Evolutionary conservation across 2,113 vertebrate species (phyloP).

Genomic region (Ciconia boyciana): DNA sequence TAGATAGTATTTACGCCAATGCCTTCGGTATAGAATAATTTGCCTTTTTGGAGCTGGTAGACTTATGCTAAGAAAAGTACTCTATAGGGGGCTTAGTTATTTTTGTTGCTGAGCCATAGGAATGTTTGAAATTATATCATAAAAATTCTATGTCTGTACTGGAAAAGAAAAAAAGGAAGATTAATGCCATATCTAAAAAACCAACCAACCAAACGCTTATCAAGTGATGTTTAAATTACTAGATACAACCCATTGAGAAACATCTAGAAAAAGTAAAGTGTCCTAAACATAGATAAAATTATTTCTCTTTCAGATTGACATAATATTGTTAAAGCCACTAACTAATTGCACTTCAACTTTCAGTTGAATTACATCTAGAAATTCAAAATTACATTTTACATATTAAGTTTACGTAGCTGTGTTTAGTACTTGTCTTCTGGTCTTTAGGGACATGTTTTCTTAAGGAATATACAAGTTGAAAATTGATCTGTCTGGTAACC

Average conservation of each 20-base stretch:
- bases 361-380: background rate
- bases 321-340: background rate
- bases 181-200: background rate
- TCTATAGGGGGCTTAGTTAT: accelerated
- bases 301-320: background rate
- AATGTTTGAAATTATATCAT: background rate
- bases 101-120: background rate
- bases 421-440: background rate
- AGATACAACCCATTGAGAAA: background rate
- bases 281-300: background rate
- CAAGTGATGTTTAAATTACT: background rate
- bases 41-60: background rate
- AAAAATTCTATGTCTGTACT: background rate
- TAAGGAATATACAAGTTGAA: background rate
- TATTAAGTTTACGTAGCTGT: background rate
- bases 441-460: background rate
- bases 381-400: background rate
- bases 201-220: accelerated
- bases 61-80: background rate
- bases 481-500: background rate
- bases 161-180: background rate
- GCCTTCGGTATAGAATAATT: background rate
- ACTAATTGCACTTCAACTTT: background rate
- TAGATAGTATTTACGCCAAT: background rate
- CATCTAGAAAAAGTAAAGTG: background rate